phyloP scores from a whole-genome alignment of 2,113 vertebrate genomes.

The Urocolius indicus region DNA sequence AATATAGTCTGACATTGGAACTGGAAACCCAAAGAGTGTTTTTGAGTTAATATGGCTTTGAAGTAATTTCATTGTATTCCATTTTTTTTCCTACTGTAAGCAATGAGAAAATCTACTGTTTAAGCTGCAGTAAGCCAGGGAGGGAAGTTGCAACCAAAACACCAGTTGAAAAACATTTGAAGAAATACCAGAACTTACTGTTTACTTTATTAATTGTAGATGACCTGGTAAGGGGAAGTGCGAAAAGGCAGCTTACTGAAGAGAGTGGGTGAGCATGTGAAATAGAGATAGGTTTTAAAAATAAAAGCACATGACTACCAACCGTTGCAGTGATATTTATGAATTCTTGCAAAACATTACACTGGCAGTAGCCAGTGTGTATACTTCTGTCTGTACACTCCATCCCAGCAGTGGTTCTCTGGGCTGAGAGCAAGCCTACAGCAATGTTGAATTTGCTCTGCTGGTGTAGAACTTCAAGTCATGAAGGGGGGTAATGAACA shows the following conservation, averaged over 20 bases:
- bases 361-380: background rate
- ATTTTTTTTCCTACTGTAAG: background rate
- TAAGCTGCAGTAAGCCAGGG: background rate
- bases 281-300: background rate
- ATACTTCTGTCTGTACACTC: background rate
- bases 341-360: background rate
- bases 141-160: constrained; percentile 2
- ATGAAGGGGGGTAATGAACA: background rate
- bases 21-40: constrained; percentile 1
- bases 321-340: background rate
- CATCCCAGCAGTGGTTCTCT: background rate
- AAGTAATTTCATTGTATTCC: constrained; percentile 24
- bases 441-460: background rate
- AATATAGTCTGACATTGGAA: background rate
- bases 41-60: constrained; percentile 25
- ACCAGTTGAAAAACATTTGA: background rate
- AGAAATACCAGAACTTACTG: background rate
- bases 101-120: background rate
- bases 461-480: background rate
- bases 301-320: background rate
- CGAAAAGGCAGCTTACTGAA: background rate
- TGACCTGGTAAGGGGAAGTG: background rate
- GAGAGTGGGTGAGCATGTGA: background rate
- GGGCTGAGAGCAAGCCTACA: background rate
- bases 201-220: background rate